These are phyloP conservation scores for Tarsius wallacei DNA, from an alignment of 2,797 vertebrate species.

Conservation along the genomic window DNA sequence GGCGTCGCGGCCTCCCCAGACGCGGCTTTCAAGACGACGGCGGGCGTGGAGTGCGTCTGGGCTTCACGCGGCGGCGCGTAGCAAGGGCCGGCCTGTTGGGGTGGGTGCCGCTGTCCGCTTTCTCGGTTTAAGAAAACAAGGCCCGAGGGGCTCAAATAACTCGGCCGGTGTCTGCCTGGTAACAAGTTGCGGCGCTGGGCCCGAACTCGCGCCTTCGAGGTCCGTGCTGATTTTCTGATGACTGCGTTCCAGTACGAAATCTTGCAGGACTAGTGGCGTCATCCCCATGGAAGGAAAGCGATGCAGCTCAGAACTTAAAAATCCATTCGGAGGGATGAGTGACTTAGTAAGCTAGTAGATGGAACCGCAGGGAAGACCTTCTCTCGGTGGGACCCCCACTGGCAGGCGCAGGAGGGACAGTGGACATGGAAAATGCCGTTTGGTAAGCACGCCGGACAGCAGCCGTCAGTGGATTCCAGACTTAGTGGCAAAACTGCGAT, in stretches of 20 bases:
- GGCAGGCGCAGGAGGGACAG: constrained; percentile 2
- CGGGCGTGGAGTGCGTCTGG: background rate
- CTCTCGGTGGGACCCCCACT: background rate
- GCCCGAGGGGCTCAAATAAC: background rate
- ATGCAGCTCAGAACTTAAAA: background rate
- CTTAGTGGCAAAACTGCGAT: background rate
- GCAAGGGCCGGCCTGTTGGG: background rate
- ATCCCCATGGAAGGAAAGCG: background rate
- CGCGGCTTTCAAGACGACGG: background rate
- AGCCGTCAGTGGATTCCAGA: background rate
- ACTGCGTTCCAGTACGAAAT: background rate
- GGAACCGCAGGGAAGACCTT: background rate
- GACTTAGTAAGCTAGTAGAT: background rate
- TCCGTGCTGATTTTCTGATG: background rate
- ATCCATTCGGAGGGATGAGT: background rate
- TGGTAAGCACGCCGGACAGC: background rate
- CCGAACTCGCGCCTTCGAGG: background rate
- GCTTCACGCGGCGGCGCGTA: background rate
- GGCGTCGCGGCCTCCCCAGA: background rate
- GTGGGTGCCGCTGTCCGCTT: background rate
- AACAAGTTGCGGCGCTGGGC: background rate
- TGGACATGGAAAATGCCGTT: background rate
- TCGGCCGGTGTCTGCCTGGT: background rate
- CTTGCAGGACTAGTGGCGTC: background rate
- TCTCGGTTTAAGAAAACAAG: background rate